Conservation (phyloP, 2,113 vertebrate species). For the Caranx ignobilis region DNA sequence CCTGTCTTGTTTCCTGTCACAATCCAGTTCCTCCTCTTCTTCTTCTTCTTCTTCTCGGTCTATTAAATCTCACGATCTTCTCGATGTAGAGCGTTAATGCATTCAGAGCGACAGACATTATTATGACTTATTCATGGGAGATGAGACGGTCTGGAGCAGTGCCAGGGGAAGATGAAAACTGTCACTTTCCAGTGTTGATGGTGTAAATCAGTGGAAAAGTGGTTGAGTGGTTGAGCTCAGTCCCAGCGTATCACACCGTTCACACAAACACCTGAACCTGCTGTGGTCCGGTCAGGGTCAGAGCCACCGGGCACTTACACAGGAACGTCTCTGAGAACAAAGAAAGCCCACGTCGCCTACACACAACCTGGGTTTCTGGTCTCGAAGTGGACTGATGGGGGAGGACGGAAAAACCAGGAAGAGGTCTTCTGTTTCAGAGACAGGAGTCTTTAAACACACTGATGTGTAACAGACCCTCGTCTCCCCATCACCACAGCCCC, state of each 20-base stretch:
- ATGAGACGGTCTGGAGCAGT: not conserved
- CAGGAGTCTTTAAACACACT: too few species aligned
- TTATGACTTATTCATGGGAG: not conserved
- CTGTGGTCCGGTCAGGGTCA: not conserved
- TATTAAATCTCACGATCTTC: not conserved
- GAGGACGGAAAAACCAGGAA: too few species aligned
- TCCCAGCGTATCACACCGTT: too few species aligned
- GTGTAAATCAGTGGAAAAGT: not conserved
- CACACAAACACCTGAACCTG: not conserved
- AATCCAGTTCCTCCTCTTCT: not conserved
- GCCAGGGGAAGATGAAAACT: constrained; percentile 10
- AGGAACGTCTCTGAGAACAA: not conserved
- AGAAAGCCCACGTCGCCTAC: too few species aligned
- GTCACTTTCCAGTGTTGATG: not conserved
- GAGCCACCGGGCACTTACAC: not conserved
- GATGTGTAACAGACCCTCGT: too few species aligned
- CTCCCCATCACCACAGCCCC: too few species aligned
- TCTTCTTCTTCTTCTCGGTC: not conserved
- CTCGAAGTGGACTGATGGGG: too few species aligned
- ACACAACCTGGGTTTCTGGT: too few species aligned
- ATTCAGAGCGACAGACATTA: too few species aligned
- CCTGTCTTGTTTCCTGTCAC: not conserved
- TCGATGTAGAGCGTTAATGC: fast-evolving
- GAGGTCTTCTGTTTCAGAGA: too few species aligned
- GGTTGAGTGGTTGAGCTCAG: not conserved